phyloP scores from a whole-genome alignment of 2,888 invertebrate genomes.

The Agonopterix heracliana region DNA sequence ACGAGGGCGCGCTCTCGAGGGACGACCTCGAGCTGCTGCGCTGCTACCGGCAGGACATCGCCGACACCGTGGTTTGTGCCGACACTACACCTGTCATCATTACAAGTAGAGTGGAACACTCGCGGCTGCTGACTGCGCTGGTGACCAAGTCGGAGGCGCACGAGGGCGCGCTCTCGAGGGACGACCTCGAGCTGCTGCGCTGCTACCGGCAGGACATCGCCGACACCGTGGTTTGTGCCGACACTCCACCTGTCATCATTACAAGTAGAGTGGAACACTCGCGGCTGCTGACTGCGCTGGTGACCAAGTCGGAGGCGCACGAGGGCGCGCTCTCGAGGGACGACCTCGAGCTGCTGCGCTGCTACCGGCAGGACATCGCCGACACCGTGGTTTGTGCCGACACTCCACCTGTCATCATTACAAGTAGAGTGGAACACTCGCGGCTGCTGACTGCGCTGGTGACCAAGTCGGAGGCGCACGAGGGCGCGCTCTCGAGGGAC shows the following conservation, averaged over 20 bases:
- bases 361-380: conserved; percentile 90
- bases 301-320: conserved; percentile 86
- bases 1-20: conserved; percentile 76
- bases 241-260: no score
- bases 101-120: conserved; percentile 62
- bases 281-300: conserved; percentile 83
- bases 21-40: conserved; percentile 92
- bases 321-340: conserved; percentile 80
- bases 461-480: conserved; percentile 84
- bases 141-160: conserved; percentile 86
- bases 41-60: conserved; percentile 91
- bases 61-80: conserved; percentile 83
- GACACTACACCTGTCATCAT: no score
- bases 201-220: conserved; percentile 92
- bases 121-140: conserved; percentile 84
- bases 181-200: conserved; percentile 90
- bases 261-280: conserved; percentile 69
- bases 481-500: conserved; percentile 80
- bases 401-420: no score
- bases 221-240: conserved; percentile 82
- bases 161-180: conserved; percentile 78
- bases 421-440: conserved; percentile 67
- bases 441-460: conserved; percentile 85
- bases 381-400: conserved; percentile 82
- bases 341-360: conserved; percentile 90